These are phyloP conservation scores for Plodia interpunctella DNA, from an alignment of 1,140 invertebrate genomes.

Conservation along the genomic window DNA sequence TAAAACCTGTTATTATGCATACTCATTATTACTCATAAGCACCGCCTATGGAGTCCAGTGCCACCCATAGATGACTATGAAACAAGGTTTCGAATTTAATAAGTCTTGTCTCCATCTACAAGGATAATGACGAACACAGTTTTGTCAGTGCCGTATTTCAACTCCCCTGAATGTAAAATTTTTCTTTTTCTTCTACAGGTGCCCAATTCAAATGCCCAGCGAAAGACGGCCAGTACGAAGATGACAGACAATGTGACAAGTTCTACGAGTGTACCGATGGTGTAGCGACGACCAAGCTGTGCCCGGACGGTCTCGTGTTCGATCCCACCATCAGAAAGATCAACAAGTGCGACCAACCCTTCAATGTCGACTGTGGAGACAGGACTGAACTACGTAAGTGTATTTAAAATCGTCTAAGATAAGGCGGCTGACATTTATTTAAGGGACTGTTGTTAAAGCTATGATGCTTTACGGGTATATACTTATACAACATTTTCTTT, in stretches of 20 bases:
- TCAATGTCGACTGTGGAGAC: slow-evolving; percentile 92
- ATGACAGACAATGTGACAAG: slow-evolving; percentile 89
- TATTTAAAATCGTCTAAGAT: background rate
- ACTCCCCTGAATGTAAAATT: slow-evolving; percentile 9
- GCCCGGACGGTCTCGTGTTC: slow-evolving; percentile 91
- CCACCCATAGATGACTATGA: too few relatives aligned
- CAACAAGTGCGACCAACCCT: slow-evolving; percentile 94
- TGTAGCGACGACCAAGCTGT: slow-evolving; percentile 84
- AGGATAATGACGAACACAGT: too few relatives aligned
- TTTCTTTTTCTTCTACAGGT: slow-evolving; percentile 65
- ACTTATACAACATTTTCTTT: too few relatives aligned
- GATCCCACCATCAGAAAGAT: slow-evolving; percentile 88
- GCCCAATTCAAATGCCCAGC: slow-evolving; percentile 87
- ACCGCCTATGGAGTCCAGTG: too few relatives aligned
- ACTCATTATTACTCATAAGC: too few relatives aligned
- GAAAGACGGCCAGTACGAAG: slow-evolving; percentile 87
- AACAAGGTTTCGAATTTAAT: too few relatives aligned
- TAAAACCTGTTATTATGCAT: too few relatives aligned
- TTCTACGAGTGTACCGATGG: slow-evolving; percentile 89
- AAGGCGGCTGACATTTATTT: too few relatives aligned
- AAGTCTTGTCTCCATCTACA: too few relatives aligned
- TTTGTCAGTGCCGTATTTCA: too few relatives aligned
- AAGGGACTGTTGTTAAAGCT: too few relatives aligned
- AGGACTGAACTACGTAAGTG: slow-evolving; percentile 91
- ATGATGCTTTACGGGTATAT: too few relatives aligned